phyloP scores from a whole-genome alignment of 2,888 invertebrate genomes.

The Zygaena filipendulae region DNA sequence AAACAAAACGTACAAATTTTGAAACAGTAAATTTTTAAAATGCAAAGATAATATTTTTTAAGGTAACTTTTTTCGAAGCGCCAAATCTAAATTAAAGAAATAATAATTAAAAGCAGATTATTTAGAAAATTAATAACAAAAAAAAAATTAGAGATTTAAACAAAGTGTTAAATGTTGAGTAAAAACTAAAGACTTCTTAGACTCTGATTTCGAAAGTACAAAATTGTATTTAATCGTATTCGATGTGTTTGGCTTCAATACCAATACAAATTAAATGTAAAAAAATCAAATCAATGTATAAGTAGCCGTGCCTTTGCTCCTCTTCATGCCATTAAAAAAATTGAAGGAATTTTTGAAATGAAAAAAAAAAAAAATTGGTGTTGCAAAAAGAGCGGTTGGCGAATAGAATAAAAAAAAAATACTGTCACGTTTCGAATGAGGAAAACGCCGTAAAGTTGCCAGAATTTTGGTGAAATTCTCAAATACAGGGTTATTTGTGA shows the following conservation, averaged over 20 bases:
- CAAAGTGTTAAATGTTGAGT: conserved; percentile 60
- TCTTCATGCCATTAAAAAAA: conserved; percentile 41
- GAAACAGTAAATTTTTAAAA: conserved; percentile 57
- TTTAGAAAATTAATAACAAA: conserved; percentile 37
- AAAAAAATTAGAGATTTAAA: conserved; percentile 38
- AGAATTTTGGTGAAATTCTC: conserved; percentile 26
- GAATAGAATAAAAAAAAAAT: conserved; percentile 10
- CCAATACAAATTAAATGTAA: conserved; percentile 8
- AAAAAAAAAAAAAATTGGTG: too few relatives aligned
- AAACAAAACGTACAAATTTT: conserved; percentile 67
- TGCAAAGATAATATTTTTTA: conserved; percentile 65
- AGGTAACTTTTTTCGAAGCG: conserved; percentile 65
- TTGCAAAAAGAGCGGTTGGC: conserved; percentile 19
- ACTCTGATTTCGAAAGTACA: conserved; percentile 68
- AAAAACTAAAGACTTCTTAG: conserved; percentile 64
- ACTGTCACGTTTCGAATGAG: conserved; percentile 6
- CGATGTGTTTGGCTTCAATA: conserved; percentile 62
- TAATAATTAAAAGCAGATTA: conserved; percentile 64
- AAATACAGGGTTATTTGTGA: conserved; percentile 50
- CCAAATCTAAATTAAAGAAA: conserved; percentile 67
- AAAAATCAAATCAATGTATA: conserved; percentile 43
- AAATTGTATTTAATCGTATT: conserved; percentile 59
- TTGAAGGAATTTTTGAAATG: conserved; percentile 20
- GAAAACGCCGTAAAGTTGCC: conserved; percentile 20
- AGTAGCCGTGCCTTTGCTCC: conserved; percentile 67